Conservation (phyloP, 1,140 invertebrate genomes). For the Heliconius congener region DNA sequence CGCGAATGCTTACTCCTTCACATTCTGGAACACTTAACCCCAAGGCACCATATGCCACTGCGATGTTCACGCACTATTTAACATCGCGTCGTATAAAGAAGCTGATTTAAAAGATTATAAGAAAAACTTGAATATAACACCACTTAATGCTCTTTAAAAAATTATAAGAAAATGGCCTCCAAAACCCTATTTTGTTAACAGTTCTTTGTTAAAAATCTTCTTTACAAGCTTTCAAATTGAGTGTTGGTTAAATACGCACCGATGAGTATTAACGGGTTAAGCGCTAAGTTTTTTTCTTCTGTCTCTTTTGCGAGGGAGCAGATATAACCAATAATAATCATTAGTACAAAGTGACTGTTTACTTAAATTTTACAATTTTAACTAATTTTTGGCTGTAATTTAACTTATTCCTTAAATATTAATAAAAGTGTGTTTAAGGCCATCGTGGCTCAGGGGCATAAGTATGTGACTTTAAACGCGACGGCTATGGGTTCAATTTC, state of each 20-base stretch:
- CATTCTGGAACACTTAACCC: slow-evolving; percentile 40
- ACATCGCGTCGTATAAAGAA: slow-evolving; percentile 36
- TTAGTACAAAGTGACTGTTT: too few relatives aligned
- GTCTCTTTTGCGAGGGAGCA: neutral
- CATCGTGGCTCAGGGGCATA: too few relatives aligned
- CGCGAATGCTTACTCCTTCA: slow-evolving; percentile 44
- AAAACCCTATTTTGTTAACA: slow-evolving; percentile 2
- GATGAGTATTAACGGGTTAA: slow-evolving; percentile 19
- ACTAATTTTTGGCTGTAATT: too few relatives aligned
- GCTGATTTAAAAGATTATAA: slow-evolving; percentile 25
- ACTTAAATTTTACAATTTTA: too few relatives aligned
- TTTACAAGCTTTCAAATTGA: neutral
- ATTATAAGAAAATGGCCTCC: neutral
- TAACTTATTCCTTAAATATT: too few relatives aligned
- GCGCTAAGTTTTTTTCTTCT: neutral
- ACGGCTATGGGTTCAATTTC: too few relatives aligned
- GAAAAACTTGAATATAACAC: slow-evolving; percentile 6
- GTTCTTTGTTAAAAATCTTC: slow-evolving; percentile 7
- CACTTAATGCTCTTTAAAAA: slow-evolving; percentile 8
- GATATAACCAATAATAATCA: neutral
- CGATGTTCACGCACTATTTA: slow-evolving; percentile 58
- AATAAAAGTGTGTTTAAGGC: too few relatives aligned
- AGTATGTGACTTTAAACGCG: too few relatives aligned
- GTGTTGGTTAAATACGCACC: slow-evolving; percentile 17
- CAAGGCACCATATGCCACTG: slow-evolving; percentile 47